phyloP scores from a whole-genome alignment of 1,140 invertebrate genomes.

The Danaus plexippus region DNA sequence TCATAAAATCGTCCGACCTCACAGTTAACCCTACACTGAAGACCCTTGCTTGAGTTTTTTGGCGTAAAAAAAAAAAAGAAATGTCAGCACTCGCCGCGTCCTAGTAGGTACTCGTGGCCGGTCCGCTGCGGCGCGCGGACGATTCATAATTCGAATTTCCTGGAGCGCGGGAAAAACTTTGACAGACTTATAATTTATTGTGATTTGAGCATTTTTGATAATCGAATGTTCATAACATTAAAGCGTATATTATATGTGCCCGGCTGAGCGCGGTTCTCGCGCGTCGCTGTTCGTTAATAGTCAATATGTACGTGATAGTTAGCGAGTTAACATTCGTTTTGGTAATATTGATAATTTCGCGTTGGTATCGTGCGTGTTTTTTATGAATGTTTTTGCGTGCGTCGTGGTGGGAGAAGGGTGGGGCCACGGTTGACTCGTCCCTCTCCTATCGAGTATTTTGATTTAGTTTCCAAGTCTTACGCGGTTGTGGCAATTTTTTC shows the following conservation, averaged over 20 bases:
- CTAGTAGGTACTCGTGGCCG: constrained; percentile 55
- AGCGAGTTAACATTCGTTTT: constrained; percentile 42
- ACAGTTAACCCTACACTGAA: constrained; percentile 58
- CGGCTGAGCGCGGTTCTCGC: no score
- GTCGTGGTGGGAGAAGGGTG: constrained; percentile 61
- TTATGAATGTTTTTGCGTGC: constrained; percentile 70
- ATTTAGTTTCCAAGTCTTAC: constrained; percentile 70
- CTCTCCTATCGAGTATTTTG: constrained; percentile 69
- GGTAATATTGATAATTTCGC: constrained; percentile 63
- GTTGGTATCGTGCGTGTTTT: constrained; percentile 58
- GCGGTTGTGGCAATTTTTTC: constrained; percentile 68
- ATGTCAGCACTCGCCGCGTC: constrained; percentile 22
- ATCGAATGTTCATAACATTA: no score
- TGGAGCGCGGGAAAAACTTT: constrained; percentile 58
- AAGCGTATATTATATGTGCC: no score
- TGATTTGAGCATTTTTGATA: no score
- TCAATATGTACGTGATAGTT: constrained; percentile 38
- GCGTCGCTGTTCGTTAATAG: constrained; percentile 29
- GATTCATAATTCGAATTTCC: constrained; percentile 34
- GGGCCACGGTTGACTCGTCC: constrained; percentile 63
- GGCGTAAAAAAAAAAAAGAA: constrained; percentile 47
- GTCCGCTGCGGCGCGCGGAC: constrained; percentile 56
- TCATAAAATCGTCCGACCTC: constrained; percentile 47
- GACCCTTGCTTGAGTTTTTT: constrained; percentile 63
- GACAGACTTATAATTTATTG: constrained; percentile 12